phyloP scores from a whole-genome alignment of 2,888 invertebrate species.

The Tillus elongatus region DNA sequence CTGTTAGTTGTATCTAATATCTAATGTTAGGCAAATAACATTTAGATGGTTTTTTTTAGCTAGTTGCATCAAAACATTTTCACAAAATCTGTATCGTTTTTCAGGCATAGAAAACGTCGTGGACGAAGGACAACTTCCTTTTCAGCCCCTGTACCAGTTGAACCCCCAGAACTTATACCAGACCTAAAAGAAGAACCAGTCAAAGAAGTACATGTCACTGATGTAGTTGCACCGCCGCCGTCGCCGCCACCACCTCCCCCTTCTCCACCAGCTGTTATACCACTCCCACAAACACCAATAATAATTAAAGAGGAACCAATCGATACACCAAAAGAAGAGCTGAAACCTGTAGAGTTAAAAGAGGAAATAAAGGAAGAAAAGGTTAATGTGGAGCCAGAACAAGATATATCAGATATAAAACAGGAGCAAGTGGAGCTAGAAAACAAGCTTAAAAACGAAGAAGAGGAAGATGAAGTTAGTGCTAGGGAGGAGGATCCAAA shows the following conservation, averaged over 20 bases:
- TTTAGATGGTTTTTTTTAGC: too few relatives aligned
- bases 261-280: constrained; percentile 13
- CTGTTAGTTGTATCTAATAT: too few relatives aligned
- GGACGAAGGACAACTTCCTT: constrained; percentile 33
- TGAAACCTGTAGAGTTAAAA: constrained; percentile 24
- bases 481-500: constrained; percentile 15
- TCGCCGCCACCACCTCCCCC: constrained; percentile 16
- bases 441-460: constrained; percentile 18
- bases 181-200: constrained; percentile 16
- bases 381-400: constrained; percentile 25
- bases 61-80: too few relatives aligned
- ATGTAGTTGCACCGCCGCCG: constrained; percentile 19
- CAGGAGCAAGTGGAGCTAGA: constrained; percentile 16
- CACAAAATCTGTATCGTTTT: neutral
- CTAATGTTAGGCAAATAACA: too few relatives aligned
- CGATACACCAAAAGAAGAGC: constrained; percentile 29
- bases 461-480: constrained; percentile 9
- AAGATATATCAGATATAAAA: constrained; percentile 43
- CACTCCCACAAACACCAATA: neutral
- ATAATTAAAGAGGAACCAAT: constrained; percentile 16
- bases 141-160: constrained; percentile 20
- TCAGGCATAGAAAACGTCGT: constrained; percentile 26
- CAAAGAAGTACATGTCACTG: constrained; percentile 3
- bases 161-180: constrained; percentile 10
- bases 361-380: constrained; percentile 21